Base-by-base conservation (phyloP, 2,888 invertebrate genomes). In the Amblyjoppa proteus region DNA sequence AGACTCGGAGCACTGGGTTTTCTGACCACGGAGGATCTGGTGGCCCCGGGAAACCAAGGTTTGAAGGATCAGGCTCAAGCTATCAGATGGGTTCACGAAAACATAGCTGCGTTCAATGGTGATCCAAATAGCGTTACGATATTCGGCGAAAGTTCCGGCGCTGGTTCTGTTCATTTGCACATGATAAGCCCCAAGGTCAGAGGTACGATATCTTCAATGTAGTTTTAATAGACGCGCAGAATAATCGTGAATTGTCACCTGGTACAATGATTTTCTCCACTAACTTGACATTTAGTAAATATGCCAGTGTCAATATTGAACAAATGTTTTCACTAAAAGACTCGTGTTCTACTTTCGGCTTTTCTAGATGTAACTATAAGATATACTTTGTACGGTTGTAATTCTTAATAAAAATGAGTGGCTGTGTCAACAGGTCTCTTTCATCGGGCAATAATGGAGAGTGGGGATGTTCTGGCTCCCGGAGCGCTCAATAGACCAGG, bases 361-460 rank as follows among this genome's bases (percentile, higher is more conserved):
- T 25, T 4, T 11, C 28, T 3, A 20, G 7, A 11, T 28, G 3
- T 13, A 28, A 58, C 6, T 56, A 9, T 58, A 13, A 11, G 1
- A 58, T 3, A 13, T 58, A 25, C 25, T 58, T 3, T 28, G 0
- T 11, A 25, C 28, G 2, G 1, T 28, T 58, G 1, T 9, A 28
- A 0, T 53, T 58, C 5, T 1, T 1, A 28, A 61, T 28, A 28
- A 61, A 61, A 64, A 34, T 25, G 0, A 1, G 25, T 76, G 71
- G 41, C 20, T 80, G n/a, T 61, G 66, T 73, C 53, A 13, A 70
- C 90, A 97, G 97, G 96, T 82, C 91, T 97, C 13, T 96, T 97
- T 88, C 96, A 97, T 88, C 96, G 96, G 82, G 97, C 95, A 1
- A 97, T 97, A 84, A 96, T 97, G 0, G 96, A 97, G 91, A 97